Conservation (phyloP, 1,140 invertebrate genomes). For the Colletes latitarsis region DNA sequence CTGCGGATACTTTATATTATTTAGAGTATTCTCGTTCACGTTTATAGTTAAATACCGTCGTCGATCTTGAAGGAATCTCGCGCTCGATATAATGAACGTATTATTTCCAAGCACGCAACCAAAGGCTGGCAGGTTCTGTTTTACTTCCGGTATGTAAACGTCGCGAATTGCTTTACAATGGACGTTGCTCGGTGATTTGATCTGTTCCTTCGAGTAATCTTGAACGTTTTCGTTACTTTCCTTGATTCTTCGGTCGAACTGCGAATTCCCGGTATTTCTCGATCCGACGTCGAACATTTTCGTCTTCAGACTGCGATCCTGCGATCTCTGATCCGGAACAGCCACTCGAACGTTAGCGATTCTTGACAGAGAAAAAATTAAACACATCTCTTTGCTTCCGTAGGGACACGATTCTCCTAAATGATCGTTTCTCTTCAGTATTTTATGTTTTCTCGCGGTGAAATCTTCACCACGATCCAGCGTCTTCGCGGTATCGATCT, state of each 20-base stretch:
- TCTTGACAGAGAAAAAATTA: slow-evolving; percentile 64
- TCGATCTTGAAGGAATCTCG: slow-evolving; percentile 68
- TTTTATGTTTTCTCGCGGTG: not conserved
- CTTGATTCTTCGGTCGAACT: no score
- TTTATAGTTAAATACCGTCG: slow-evolving; percentile 57
- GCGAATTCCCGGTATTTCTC: not conserved
- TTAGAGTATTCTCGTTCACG: slow-evolving; percentile 59
- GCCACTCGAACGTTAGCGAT: slow-evolving; percentile 63
- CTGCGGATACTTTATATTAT: slow-evolving; percentile 29
- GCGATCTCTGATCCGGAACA: not conserved
- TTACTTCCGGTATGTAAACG: slow-evolving; percentile 60
- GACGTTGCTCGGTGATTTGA: not conserved
- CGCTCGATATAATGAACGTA: slow-evolving; percentile 67
- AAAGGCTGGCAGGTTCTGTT: slow-evolving; percentile 64
- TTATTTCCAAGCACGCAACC: slow-evolving; percentile 55
- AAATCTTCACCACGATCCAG: not conserved
- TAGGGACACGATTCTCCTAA: not conserved
- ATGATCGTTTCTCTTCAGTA: not conserved
- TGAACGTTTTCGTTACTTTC: no score
- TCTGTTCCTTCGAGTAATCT: not conserved
- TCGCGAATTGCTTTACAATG: slow-evolving; percentile 58
- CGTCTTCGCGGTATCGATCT: not conserved
- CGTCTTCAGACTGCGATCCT: not conserved
- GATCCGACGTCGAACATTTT: not conserved
- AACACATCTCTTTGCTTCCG: not conserved